phyloP scores from a whole-genome alignment of 2,888 invertebrate genomes.

The Eueremaeus valkanovi region DNA sequence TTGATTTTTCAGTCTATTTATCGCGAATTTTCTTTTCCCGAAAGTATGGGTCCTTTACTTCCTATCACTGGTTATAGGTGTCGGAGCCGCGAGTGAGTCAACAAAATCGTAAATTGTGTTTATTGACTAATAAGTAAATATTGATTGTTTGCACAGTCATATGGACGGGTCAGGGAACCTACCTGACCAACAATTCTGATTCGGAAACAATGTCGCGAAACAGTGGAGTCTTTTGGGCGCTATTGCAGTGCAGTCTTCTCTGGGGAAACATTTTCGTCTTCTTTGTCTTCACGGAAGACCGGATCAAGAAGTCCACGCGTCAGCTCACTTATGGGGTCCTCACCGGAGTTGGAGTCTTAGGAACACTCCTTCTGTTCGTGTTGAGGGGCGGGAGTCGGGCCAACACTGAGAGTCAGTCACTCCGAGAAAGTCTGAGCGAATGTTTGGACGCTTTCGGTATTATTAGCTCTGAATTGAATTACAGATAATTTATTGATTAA shows the following conservation, averaged over 20 bases:
- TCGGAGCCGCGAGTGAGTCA: constrained; percentile 70
- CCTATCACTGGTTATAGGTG: constrained; percentile 77
- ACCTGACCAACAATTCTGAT: constrained; percentile 83
- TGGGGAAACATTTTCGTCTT: constrained; percentile 93
- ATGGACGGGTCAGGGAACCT: constrained; percentile 93
- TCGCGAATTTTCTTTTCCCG: constrained; percentile 79
- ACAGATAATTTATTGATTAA: too few relatives aligned
- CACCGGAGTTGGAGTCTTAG: constrained; percentile 61
- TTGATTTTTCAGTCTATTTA: constrained; percentile 67
- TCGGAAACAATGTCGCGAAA: constrained; percentile 82
- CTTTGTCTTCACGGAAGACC: constrained; percentile 77
- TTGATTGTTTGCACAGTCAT: constrained; percentile 59
- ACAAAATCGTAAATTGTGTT: neutral
- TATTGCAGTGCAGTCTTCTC: constrained; percentile 89
- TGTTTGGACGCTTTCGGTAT: constrained; percentile 20
- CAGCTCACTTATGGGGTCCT: constrained; percentile 76
- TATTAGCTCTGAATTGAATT: neutral
- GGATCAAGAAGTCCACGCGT: constrained; percentile 68
- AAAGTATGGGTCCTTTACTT: constrained; percentile 75
- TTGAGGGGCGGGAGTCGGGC: constrained; percentile 45
- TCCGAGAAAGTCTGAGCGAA: constrained; percentile 1
- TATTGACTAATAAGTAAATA: neutral
- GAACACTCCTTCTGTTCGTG: constrained; percentile 59
- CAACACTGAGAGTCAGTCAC: neutral
- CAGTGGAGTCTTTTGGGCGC: constrained; percentile 94